Percentiles rank a stretch among this genome's conserved stretches.
Evolutionary conservation across 2,797 vertebrate species (phyloP).

Genomic region (Geotrypetes seraphini): DNA sequence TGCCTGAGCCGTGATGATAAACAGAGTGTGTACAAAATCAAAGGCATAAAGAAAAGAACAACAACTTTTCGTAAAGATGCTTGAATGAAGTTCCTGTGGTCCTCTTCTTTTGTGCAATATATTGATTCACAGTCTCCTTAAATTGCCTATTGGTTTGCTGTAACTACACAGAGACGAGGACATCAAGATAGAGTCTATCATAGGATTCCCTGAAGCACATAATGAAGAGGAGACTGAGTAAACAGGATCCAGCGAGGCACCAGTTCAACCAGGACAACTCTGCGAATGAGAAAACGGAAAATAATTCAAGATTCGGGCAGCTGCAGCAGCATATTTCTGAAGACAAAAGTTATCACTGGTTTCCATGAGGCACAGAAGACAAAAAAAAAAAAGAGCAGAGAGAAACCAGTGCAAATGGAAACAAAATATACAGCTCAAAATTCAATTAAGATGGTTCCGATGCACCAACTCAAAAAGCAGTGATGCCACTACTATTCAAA

Average conservation of each 20-base stretch:
- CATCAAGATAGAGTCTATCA: slow-evolving; percentile 93
- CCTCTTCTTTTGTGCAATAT: slow-evolving; percentile 47
- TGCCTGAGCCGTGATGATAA: too few species aligned
- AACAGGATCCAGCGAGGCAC: slow-evolving; percentile 87
- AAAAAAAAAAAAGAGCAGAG: neutral
- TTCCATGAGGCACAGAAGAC: slow-evolving; percentile 5
- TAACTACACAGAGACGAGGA: slow-evolving; percentile 82
- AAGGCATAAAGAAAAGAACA: too few species aligned
- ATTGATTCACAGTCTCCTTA: slow-evolving; percentile 26
- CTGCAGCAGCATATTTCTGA: neutral
- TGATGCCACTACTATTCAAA: too few species aligned
- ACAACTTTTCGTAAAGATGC: too few species aligned
- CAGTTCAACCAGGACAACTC: slow-evolving; percentile 96
- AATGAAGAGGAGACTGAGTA: slow-evolving; percentile 89
- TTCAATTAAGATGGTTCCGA: too few species aligned
- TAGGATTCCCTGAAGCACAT: slow-evolving; percentile 94
- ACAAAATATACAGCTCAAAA: too few species aligned
- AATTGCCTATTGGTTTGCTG: slow-evolving; percentile 1
- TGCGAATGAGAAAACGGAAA: slow-evolving; percentile 47
- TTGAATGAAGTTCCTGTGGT: neutral
- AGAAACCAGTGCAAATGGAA: neutral
- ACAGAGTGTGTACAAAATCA: too few species aligned
- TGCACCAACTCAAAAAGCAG: too few species aligned
- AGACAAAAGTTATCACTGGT: neutral
- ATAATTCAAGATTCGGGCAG: neutral